Base-by-base conservation (phyloP, 2,797 vertebrate species). In the Lutjanus argentimaculatus region DNA sequence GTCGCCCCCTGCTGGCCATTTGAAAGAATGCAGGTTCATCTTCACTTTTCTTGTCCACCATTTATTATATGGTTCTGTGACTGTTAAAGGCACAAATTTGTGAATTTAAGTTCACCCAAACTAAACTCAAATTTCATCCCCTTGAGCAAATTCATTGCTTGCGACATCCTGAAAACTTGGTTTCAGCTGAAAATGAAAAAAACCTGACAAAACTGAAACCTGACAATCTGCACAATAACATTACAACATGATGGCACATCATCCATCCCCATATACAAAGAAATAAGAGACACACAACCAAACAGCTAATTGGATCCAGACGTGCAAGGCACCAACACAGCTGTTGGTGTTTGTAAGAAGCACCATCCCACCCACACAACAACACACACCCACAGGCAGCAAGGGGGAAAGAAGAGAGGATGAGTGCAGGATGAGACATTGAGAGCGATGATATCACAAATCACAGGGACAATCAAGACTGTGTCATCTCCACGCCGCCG, bases 381-480 rank as follows among this genome's bases (percentile, higher is more conserved):
- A 14, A 48, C 55, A 72, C 5, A 45, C 49, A 64, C 56, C 4
- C 52, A 22, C 49, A 46, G 48, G 17, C 12, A 21, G 36, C 57
- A 52, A 64, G 52, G 25, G 30, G 30, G 19, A 42, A 48, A 36
- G 25, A 36, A 8, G 21, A 52, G 43, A 8, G 22, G 42, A 17
- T 2, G 49, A 45, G 25, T 17, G 36, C 52, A 45, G 67, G 66
- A 79, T 68, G 80, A 85, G 73, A 75, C 61, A 30, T 0, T 0
- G 67, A 58, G 82, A 87, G 87, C 53, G 73, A 84, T 79, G 78
- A 83, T 81, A 86, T 91, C 86, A 89, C 80, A 85, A 87, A 91
- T 85, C 77, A 79, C 79, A 77, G 77, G 76, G 81, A 84, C 80
- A 75, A 81, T 75, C 83, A 68, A 51, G 83, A 76, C 68, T 10